Conservation (phyloP, 2,797 vertebrate genomes). For the Erpetoichthys calabaricus region DNA sequence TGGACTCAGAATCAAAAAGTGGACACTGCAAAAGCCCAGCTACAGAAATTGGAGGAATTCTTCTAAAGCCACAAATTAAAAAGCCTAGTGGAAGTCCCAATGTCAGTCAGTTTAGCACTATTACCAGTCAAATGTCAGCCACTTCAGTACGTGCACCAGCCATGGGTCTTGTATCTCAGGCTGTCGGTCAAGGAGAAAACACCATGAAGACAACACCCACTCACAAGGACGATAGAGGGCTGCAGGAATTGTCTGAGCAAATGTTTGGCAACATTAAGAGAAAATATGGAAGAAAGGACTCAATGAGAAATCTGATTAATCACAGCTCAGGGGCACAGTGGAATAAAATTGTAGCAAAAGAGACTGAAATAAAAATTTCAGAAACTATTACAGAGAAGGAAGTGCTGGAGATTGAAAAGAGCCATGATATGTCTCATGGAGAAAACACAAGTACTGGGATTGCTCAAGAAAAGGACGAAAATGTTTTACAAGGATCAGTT, state of each 20-base stretch:
- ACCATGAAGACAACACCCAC: conserved; percentile 35
- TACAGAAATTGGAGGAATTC: conserved; percentile 53
- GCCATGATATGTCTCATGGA: conserved; percentile 24
- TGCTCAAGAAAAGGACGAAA: conserved; percentile 34
- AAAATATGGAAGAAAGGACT: conserved; percentile 80
- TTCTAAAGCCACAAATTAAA: conserved; percentile 57
- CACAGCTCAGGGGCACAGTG: conserved; percentile 59
- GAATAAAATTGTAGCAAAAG: conserved; percentile 70
- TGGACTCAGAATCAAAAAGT: conserved; percentile 54
- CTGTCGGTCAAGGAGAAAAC: conserved; percentile 33
- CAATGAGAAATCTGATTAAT: conserved; percentile 52
- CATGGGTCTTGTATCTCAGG: conserved; percentile 24
- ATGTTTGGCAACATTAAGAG: conserved; percentile 66
- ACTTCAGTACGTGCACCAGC: conserved; percentile 30
- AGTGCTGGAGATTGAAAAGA: conserved; percentile 40
- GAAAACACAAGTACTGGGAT: conserved; percentile 32
- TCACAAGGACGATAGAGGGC: conserved; percentile 51
- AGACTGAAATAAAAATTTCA: conserved; percentile 50
- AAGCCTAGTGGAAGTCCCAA: conserved; percentile 44
- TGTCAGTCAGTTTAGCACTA: conserved; percentile 40
- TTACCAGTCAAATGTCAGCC: conserved; percentile 19
- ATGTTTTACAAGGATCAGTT: conserved; percentile 24
- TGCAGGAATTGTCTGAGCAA: conserved; percentile 67
- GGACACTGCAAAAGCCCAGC: conserved; percentile 53
- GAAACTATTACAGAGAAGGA: conserved; percentile 63